Conservation (phyloP, 2,113 vertebrate genomes). For the Pitta sordida region DNA sequence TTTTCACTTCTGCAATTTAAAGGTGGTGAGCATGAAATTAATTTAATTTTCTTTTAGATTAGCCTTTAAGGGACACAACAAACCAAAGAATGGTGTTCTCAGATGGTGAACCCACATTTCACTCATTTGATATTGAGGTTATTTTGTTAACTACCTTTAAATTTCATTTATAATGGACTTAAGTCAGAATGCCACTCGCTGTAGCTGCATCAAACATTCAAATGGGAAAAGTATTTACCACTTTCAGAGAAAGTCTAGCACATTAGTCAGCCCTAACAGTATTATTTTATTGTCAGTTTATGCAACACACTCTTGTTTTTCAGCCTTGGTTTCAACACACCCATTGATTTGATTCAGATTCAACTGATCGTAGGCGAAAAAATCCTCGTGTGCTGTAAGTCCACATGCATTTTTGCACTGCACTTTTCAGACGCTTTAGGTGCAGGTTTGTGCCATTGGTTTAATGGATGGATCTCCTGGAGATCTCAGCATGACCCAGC, state of each 20-base stretch:
- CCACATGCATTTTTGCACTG: background rate
- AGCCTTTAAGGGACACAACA: conserved; percentile 21
- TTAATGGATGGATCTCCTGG: background rate
- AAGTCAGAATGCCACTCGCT: background rate
- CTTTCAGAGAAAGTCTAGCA: background rate
- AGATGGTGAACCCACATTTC: background rate
- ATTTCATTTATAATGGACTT: conserved; percentile 12
- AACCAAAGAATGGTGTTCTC: background rate
- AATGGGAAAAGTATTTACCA: background rate
- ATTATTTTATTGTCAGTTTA: background rate
- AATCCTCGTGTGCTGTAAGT: background rate
- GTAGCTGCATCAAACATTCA: background rate
- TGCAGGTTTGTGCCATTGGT: background rate
- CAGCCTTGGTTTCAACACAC: background rate
- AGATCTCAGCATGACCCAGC: background rate
- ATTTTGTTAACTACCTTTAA: conserved; percentile 17
- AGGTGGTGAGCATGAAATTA: conserved; percentile 42
- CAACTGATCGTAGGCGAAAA: background rate
- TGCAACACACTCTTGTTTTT: background rate
- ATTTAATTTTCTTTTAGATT: conserved; percentile 53
- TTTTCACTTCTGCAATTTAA: conserved; percentile 36
- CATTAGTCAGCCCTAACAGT: background rate
- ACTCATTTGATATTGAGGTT: background rate
- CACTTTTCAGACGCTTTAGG: background rate
- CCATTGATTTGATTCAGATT: background rate